These are phyloP conservation scores for Peromyscus melanophrys DNA, from an alignment of 2,797 vertebrate species.

Conservation along the genomic window DNA sequence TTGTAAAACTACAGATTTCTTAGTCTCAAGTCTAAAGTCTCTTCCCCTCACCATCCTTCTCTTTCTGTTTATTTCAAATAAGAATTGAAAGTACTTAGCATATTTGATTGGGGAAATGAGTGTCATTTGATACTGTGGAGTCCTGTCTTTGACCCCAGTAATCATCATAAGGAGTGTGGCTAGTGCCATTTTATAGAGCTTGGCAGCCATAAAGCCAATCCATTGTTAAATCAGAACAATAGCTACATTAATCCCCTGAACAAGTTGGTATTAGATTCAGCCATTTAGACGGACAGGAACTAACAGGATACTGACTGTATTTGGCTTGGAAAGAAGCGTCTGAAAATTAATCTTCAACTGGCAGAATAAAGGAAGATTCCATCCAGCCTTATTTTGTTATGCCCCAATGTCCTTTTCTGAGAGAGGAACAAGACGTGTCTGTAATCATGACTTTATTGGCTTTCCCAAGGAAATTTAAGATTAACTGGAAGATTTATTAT, in stretches of 20 bases:
- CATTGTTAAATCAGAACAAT: conserved; percentile 59
- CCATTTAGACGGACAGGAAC: conserved; percentile 38
- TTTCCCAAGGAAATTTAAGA: conserved; percentile 50
- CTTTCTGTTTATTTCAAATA: conserved; percentile 39
- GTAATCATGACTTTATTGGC: conserved; percentile 40
- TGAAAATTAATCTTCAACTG: conserved; percentile 67
- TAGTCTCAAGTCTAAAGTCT: background rate
- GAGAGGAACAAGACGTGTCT: conserved; percentile 14
- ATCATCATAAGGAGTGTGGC: background rate
- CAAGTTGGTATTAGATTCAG: conserved; percentile 61
- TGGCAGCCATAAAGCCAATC: conserved; percentile 61
- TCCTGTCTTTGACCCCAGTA: conserved; percentile 8
- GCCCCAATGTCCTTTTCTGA: background rate
- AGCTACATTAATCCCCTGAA: conserved; percentile 49
- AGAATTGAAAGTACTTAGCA: conserved; percentile 8
- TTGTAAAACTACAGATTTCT: background rate
- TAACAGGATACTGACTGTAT: conserved; percentile 30
- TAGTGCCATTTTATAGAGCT: background rate
- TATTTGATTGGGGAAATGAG: background rate
- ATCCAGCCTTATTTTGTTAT: background rate
- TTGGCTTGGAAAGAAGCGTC: conserved; percentile 56
- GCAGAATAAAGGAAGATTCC: conserved; percentile 42
- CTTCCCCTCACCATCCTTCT: background rate
- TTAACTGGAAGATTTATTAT: conserved; percentile 39
- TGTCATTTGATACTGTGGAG: background rate